Evolutionary conservation across 2,797 vertebrate species (phyloP), one percentile per base, ranked within the genome.

Genomic region (Sorex maritimensis): DNA sequence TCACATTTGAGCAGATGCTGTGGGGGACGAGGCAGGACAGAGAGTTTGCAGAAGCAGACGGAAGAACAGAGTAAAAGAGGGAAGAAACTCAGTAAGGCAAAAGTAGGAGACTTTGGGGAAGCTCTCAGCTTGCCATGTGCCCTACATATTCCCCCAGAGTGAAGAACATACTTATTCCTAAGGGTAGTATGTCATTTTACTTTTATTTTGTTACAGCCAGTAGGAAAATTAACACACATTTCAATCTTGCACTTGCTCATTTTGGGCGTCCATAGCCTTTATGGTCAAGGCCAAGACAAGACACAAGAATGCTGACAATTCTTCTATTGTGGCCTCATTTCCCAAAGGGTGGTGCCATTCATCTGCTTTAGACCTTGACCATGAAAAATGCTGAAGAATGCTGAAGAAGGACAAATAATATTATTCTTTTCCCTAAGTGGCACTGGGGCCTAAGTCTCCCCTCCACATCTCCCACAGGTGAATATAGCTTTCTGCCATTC

Each of bases 41-140:
- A 82, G 92, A 77, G 86, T 95, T 96, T 96, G 95, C 0, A 94
- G 94, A 96, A 92, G 95, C 94, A 96, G 95, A 94, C 96, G 93
- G 88, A 92, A 88, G 92, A 94, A 88, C 0, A 1, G 44, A 96
- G 88, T 92, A 67, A 61, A 83, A 84, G 91, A 95, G 95, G 79
- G 87, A 84, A 95, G 44, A 81, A 23, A 77, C 88, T 96, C 94
- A 86, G 68, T 0, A 5, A 90, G 69, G 68, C 86, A 89, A 30
- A 61, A 94, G 95, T 38, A 90, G 92, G 96, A 94, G 63, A 38
- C 17, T 14, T 91, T 72, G 63, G 88, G 96, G 90, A 81, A 46
- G 88, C 75, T 41, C 95, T 91, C 95, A 96, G 86, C 92, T 97
- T 92, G 95, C 81, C 55, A 78, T 34, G 58, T 17, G 75, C 21